Evolutionary conservation across 2,888 invertebrate genomes (phyloP), one percentile per base, ranked within the genome.

Genomic region (Tridacna crocea): DNA sequence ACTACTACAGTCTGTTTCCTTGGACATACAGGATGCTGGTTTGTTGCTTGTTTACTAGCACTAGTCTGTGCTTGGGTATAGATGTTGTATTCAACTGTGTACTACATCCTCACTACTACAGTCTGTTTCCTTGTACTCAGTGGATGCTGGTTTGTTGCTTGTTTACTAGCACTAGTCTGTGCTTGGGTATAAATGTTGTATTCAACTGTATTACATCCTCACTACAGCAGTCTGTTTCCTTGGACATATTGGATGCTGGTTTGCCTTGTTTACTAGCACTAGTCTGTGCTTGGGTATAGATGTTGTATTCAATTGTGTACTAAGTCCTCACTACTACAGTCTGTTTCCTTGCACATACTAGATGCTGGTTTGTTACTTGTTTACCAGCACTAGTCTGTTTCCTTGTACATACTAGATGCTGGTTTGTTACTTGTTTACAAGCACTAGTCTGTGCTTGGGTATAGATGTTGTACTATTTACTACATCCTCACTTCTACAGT

Each of bases 361-460:
- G 65, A 65, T 65, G 65, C 65, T 65, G 65, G 24, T 65, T 10
- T 65, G 17, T 8, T 65, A 65, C 24, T 65, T 12, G 1, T 17
- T 65, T 26, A 65, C 65, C 26, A 65, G 65, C 65, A 65, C 65
- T 65, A 65, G 65, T 65, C 65, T 19, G 36, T 36, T 36, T 36
- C 8, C 27, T 65, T 24, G 27, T 65, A 65, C 26, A 0, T 65
- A 65, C 27, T 65, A 3, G 65, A 65, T 26, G 65, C 65, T 65
- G 65, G 65, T 24, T 24, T 60, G 12, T 0, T 65, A 26, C 26
- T 65, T 4, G 13, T 19, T 65, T 65, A 65, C 65, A 26, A 65
- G 65, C 65, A 65, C 65, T 65, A 65, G 65, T 65, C 65, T 65
- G 27, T 65, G 27, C 65, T 26, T 26, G 65, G 65, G 27, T 65